These are phyloP conservation scores for Ectropis crepuscularia DNA, from an alignment of 2,888 invertebrate genomes.

Conservation along the genomic window DNA sequence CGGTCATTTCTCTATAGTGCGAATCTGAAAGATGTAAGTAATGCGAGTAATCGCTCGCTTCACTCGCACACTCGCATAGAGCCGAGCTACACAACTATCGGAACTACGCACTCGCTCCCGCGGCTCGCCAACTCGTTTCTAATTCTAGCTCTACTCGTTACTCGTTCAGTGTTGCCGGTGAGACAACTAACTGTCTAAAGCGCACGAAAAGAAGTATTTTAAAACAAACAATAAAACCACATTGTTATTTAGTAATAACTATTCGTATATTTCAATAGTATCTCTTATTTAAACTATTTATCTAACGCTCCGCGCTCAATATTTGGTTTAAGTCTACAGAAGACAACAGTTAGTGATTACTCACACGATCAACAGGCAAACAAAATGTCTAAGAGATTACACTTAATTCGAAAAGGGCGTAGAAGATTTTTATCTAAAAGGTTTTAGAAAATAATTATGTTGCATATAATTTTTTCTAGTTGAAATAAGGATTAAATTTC, in stretches of 20 bases:
- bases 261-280: constrained; percentile 84
- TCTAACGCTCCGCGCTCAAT: constrained; percentile 82
- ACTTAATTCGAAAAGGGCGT: constrained; percentile 47
- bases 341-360: constrained; percentile 74
- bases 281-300: constrained; percentile 80
- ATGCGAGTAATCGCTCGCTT: no score
- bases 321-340: constrained; percentile 83
- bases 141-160: no score
- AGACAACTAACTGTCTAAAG: no score
- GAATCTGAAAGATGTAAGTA: no score
- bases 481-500: no score
- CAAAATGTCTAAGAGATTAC: constrained; percentile 73
- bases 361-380: constrained; percentile 75
- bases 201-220: no score
- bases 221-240: constrained; percentile 67
- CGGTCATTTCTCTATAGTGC: no score
- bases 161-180: no score
- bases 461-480: not conserved
- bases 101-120: no score
- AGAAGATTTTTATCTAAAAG: constrained; percentile 14
- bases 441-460: not conserved
- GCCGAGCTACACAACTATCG: no score
- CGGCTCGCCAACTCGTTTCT: no score
- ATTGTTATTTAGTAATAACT: constrained; percentile 74
- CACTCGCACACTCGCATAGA: no score